Conservation (phyloP, 2,113 vertebrate species). For the Osmerus mordax region DNA sequence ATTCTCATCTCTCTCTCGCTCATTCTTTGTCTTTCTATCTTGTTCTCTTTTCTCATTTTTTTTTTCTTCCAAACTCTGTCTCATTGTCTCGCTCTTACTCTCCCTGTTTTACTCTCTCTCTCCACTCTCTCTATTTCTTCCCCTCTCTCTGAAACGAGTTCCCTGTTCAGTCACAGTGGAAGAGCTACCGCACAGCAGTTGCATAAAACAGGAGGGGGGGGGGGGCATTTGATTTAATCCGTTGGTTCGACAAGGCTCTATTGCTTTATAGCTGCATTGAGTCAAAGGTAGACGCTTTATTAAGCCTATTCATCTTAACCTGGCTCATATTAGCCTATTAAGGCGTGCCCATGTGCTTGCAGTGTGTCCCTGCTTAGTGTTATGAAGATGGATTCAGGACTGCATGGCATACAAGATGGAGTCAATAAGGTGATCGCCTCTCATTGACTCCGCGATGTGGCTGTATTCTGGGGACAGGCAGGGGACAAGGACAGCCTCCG, state of each 20-base stretch:
- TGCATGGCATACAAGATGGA: neutral
- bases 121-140: no score
- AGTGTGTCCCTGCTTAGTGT: conserved; percentile 3
- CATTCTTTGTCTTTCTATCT: neutral
- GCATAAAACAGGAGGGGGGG: neutral
- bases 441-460: no score
- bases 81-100: no score
- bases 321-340: conserved; percentile 15
- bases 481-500: no score
- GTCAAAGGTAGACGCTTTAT: conserved; percentile 16
- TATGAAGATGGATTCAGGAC: neutral
- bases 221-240: conserved; percentile 5
- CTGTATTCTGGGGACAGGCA: no score
- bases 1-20: neutral
- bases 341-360: conserved; percentile 10
- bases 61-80: no score
- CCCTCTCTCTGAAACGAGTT: no score
- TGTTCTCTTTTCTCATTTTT: neutral
- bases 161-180: no score
- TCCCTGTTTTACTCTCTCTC: no score
- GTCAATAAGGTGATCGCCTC: no score
- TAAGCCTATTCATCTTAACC: conserved; percentile 23
- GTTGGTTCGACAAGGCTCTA: neutral
- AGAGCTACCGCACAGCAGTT: neutral
- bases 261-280: conserved; percentile 14